Conservation (phyloP, 2,113 vertebrate genomes). For the Emydocephalus ijimae region DNA sequence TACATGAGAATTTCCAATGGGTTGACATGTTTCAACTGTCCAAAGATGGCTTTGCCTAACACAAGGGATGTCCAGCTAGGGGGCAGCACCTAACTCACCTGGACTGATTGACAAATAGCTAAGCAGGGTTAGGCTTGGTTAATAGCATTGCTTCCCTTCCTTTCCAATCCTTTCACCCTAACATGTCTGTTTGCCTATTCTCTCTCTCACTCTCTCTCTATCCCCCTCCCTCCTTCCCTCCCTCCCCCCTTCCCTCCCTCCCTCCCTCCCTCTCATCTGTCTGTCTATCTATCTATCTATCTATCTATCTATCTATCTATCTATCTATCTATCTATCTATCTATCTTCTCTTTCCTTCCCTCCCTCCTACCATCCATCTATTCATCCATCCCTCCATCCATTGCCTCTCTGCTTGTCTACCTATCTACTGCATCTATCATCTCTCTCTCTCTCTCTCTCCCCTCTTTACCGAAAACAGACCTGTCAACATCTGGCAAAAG, state of each 20-base stretch:
- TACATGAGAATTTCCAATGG: neutral
- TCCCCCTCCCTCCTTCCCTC: too few species aligned
- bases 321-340: neutral
- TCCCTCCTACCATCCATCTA: neutral
- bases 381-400: too few species aligned
- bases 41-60: neutral
- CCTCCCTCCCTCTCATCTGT: fast-evolving
- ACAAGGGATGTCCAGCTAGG: neutral
- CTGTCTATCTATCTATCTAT: too few species aligned
- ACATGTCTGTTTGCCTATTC: neutral
- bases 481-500: neutral
- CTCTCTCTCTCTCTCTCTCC: neutral
- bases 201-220: too few species aligned
- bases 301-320: neutral
- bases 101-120: neutral
- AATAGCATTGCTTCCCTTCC: neutral
- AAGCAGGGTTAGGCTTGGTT: neutral
- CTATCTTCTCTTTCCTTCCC: neutral
- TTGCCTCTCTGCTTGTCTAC: neutral
- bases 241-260: too few species aligned
- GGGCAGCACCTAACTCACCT: neutral
- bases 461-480: neutral
- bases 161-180: neutral
- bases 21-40: neutral
- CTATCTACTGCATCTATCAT: neutral